These are phyloP conservation scores for Heliconius charithonia DNA, from an alignment of 2,888 invertebrate genomes.

Conservation along the genomic window DNA sequence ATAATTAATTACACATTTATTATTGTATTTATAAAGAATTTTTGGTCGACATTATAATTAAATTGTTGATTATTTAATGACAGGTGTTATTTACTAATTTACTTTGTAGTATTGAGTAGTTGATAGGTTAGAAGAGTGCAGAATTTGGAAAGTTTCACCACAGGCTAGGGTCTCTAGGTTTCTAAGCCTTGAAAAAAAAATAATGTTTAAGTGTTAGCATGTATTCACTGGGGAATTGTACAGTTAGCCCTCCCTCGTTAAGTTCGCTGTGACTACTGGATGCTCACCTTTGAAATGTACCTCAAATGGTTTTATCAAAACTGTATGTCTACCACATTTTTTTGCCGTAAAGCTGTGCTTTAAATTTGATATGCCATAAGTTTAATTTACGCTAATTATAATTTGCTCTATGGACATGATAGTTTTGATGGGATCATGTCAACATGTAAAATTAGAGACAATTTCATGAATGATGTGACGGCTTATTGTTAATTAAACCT, in stretches of 20 bases:
- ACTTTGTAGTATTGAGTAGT: slow-evolving; percentile 62
- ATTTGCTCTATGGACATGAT: slow-evolving; percentile 67
- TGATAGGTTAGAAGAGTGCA: slow-evolving; percentile 66
- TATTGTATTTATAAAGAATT: slow-evolving; percentile 52
- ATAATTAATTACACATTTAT: slow-evolving; percentile 46
- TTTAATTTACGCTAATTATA: slow-evolving; percentile 62
- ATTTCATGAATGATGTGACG: slow-evolving; percentile 68
- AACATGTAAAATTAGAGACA: slow-evolving; percentile 81
- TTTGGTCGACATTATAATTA: slow-evolving; percentile 61
- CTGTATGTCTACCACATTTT: slow-evolving; percentile 67
- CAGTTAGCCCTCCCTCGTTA: slow-evolving; percentile 84
- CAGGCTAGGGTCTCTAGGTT: slow-evolving; percentile 77
- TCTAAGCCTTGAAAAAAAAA: slow-evolving; percentile 78
- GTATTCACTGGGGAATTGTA: slow-evolving; percentile 83
- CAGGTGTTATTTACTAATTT: slow-evolving; percentile 64
- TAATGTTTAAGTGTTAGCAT: slow-evolving; percentile 83
- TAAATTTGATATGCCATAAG: slow-evolving; percentile 66
- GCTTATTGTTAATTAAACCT: slow-evolving; percentile 80
- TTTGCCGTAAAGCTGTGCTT: slow-evolving; percentile 75
- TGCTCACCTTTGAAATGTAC: slow-evolving; percentile 76
- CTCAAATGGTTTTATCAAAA: slow-evolving; percentile 76
- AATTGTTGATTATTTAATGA: slow-evolving; percentile 67
- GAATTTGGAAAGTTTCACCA: slow-evolving; percentile 82
- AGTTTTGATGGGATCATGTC: slow-evolving; percentile 75
- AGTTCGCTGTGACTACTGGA: slow-evolving; percentile 82